A percentile compares a stretch with the other conserved stretches of the same genome.
phyloP scores from a whole-genome alignment of 2,113 vertebrate genomes.

The Motacilla tschutschensis region DNA sequence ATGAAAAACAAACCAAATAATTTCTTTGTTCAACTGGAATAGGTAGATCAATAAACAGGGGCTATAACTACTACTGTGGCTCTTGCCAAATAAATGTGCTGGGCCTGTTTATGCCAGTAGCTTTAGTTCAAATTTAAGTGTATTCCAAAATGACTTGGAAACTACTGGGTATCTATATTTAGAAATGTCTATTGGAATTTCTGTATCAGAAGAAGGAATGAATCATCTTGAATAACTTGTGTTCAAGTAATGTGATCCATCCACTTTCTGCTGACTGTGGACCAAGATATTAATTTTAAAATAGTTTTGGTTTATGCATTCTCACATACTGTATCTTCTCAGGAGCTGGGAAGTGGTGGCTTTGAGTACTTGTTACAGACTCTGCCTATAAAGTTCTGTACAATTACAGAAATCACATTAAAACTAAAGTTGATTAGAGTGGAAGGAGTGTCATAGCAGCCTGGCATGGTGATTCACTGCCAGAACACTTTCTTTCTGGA shows the following conservation, averaged over 20 bases:
- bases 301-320: not conserved
- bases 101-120: not conserved
- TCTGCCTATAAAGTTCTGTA: not conserved
- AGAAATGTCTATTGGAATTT: not conserved
- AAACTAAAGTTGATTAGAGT: not conserved
- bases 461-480: not conserved
- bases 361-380: not conserved
- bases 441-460: accelerated
- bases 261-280: not conserved
- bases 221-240: not conserved
- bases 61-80: not conserved
- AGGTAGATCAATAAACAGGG: not conserved
- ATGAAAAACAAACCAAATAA: not conserved
- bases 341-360: not conserved
- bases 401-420: not conserved
- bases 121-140: not conserved
- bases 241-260: not conserved
- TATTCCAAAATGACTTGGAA: not conserved
- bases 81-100: not conserved
- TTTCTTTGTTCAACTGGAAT: not conserved
- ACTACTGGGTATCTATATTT: not conserved
- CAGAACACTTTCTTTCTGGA: not conserved
- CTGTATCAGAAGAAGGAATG: not conserved
- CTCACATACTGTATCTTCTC: not conserved
- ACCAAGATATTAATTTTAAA: not conserved